Base-by-base conservation (phyloP, 1,140 invertebrate genomes). In the Anoplolepis gracilipes region DNA sequence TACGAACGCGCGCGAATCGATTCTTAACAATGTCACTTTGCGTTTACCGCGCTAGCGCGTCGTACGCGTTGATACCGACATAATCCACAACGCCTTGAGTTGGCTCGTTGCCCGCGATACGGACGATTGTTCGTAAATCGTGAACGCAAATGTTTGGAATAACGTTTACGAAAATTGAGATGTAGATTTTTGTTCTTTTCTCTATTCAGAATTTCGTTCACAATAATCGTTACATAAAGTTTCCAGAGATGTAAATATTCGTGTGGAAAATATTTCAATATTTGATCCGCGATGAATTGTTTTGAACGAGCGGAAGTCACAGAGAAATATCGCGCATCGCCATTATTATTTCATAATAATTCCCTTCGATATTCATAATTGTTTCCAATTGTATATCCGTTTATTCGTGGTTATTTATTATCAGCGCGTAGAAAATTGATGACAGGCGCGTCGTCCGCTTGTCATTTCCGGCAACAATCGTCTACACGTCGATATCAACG, bases 381-480 rank as follows among this genome's bases (percentile, higher is more conserved):
- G 53, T 75, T 86, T 22, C 19, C 28, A 67, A 33, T 28, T 42
- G 49, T 49, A 64, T 36, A 10, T n/a, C 33, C 67, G 65, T 85
- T 13, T 55, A 61, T 42, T 5, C 7, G 55, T 22, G 70, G 42
- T 81, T 59, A 57, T 55, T 53, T 28, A 33, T 53, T 33, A 39
- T 85, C 28, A 28, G 39, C 16, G 33, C 36, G 70, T 73, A 69
- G 61, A 67, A 75, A 86, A 86, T 86, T 86, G 85, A 86, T 76
- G 81, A 65, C 33, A 28, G 36, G 25, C 36, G 53, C 28, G 39
- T 73, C 65, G 36, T 57, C 36, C 67, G 49, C 46, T n/a, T 62
- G 46, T 62, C 59, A 72, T 65, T 87, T 85, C 57, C 86, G 67
- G 11, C 69, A 25, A 57, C n/a, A 8, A 65, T 16, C 25, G 53